These are phyloP conservation scores for Eilema griseolum DNA, from an alignment of 2,888 invertebrate species.

Conservation along the genomic window DNA sequence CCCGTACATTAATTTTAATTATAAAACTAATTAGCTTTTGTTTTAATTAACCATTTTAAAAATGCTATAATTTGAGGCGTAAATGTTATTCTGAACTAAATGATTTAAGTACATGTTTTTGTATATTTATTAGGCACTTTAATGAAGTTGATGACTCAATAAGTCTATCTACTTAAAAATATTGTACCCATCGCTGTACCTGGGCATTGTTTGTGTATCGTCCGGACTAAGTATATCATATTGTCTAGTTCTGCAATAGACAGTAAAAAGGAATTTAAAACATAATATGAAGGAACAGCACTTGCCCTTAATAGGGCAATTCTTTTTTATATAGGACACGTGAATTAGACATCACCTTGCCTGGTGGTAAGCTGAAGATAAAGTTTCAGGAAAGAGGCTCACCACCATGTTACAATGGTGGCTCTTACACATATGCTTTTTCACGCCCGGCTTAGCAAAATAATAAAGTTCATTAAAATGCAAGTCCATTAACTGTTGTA, in stretches of 20 bases:
- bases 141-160: not conserved
- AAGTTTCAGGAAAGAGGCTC: too few species aligned
- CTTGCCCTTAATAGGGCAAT: too few species aligned
- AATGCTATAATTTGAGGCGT: slow-evolving; percentile 24
- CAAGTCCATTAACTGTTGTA: too few species aligned
- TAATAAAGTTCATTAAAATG: too few species aligned
- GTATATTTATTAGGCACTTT: not conserved
- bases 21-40: slow-evolving; percentile 48
- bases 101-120: not conserved
- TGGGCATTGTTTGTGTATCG: not conserved
- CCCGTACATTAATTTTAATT: slow-evolving; percentile 41
- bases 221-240: not conserved
- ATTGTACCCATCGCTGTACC: not conserved
- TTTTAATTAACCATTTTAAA: slow-evolving; percentile 44
- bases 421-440: too few species aligned
- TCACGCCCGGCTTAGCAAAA: too few species aligned
- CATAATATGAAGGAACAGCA: too few species aligned
- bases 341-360: too few species aligned
- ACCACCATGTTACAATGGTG: too few species aligned
- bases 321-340: too few species aligned
- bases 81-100: slow-evolving; percentile 12
- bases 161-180: not conserved
- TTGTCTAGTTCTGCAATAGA: not conserved
- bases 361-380: too few species aligned
- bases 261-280: too few species aligned